Evolutionary conservation across 2,888 invertebrate genomes (phyloP), one percentile per base, ranked within the genome.

Genomic region (Eilema griseolum): DNA sequence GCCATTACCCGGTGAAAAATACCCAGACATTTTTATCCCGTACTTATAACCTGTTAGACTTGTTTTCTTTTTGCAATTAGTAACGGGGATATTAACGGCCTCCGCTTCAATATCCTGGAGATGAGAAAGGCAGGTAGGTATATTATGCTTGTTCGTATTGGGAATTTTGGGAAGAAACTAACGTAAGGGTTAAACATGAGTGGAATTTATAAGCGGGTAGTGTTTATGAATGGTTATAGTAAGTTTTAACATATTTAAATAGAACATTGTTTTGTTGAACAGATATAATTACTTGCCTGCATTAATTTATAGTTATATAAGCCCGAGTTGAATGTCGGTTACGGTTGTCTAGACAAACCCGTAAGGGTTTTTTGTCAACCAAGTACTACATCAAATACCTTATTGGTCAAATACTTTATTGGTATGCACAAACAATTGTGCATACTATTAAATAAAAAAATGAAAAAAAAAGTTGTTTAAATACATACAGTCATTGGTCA

Each of bases 21-120:
- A 88, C 80, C 86, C 90, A 88, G 89, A 90, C 90, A 90, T 92
- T 93, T 92, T 92, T 90, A 89, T 89, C 88, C 86, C 77, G 83
- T 87, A 83, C 89, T 89, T 87, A 85, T 86, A 88, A 91, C 90
- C 89, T 89, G 88, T 86, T 85, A 86, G 80, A 75, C 79, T 77
- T 83, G 80, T 86, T 85, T 84, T 85, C 85, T 85, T 86, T 83
- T 85, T 83, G 85, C 84, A 88, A 86, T 88, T 86, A 89, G 83
- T 81, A 80, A 81, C 82, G 80, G 71, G 76, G 74, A 77, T 78
- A 82, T 81, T 77, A 75, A 72, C 69, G 72, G 67, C 66, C 68
- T 24, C 24, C 4, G 70, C 61, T 62, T 74, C 66, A 59, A 76
- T 83, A 72, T 72, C 73, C 80, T 28, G 20, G 61, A 70, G 71